Evolutionary conservation across 37 sponge, comb jelly and placozoan species (phyloP).

Genomic region (Geodia barretti): DNA sequence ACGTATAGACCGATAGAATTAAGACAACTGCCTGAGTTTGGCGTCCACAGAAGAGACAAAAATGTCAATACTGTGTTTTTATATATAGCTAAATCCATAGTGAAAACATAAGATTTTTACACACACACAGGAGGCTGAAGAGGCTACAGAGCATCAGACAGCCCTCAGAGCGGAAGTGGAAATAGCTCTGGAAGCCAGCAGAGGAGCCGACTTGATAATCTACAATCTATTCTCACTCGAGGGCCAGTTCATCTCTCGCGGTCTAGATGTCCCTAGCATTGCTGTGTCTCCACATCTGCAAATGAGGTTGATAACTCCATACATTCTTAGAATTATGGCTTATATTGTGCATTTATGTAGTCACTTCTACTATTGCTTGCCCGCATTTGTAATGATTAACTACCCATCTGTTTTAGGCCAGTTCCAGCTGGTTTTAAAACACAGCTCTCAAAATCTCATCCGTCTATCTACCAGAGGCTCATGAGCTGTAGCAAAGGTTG

Average conservation of each 20-base stretch:
- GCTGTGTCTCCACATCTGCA: conserved; percentile 49
- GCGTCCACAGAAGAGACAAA: too few relatives aligned
- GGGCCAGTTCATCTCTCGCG: conserved; percentile 45
- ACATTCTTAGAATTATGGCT: too few relatives aligned
- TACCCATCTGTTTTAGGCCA: too few relatives aligned
- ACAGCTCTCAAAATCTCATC: conserved; percentile 26
- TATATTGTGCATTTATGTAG: too few relatives aligned
- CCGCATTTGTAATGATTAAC: too few relatives aligned
- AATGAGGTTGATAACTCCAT: conserved; percentile 17
- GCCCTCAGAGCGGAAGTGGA: conserved; percentile 29
- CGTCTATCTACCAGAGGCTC: conserved; percentile 28
- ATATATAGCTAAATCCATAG: too few relatives aligned
- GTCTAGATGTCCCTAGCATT: conserved; percentile 36
- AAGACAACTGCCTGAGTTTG: neutral
- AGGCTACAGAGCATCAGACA: neutral
- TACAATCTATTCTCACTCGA: conserved; percentile 67
- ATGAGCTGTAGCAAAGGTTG: neutral
- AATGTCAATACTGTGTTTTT: too few relatives aligned
- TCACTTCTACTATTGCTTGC: too few relatives aligned
- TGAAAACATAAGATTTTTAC: too few relatives aligned
- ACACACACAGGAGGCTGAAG: neutral
- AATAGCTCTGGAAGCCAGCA: conserved; percentile 1
- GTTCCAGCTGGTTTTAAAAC: conserved; percentile 38
- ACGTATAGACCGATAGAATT: neutral
- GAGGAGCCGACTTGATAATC: conserved; percentile 32